Base-by-base conservation (phyloP, 2,113 vertebrate genomes). In the Syngnathus typhle region DNA sequence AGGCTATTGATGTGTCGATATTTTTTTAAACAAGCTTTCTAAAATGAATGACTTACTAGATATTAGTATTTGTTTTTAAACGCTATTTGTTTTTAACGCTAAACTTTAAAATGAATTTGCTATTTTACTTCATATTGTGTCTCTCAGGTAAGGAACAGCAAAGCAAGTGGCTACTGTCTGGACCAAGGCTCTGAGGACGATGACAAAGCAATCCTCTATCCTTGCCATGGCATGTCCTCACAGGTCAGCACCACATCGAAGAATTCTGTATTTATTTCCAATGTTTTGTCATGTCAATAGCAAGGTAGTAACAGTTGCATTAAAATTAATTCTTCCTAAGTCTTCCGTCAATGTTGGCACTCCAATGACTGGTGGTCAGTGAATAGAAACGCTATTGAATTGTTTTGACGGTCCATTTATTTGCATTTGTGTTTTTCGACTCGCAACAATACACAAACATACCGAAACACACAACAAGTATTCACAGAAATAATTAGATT, bases 151-250 rank as follows among this genome's bases (percentile, higher is more conserved):
- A 91, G 97, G 37, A 99, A 98, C 90, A 98, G 95, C 88, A 99
- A 98, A 82, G 97, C 96, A 52, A 98, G 94, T 0, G 96, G 96
- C 49, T 99, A 98, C 88, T 99, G 97, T 79, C 79, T 99, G 83
- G 97, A 99, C 76, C 97, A 99, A 82, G 97, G 97, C 8, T 92
- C 96, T 0, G 96, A 98, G 64, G 97, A 99, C 0, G 96, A 98
- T 37, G 95, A 98, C 82, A 94, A 91, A 76, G 97, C 96, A 8
- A 98, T 98, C 70, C 93, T 98, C 4, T 98, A 99, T 62, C 97
- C 97, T 0, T 99, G 96, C 81, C 97, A 99, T 0, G 97, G 97
- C 72, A 97, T 98, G 97, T 97, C 97, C 56, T 98, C 97, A 13
- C 97, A 99, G 94, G 97, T 98, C 80, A 90, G 66, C 76, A 36